Conservation (phyloP, 2,888 invertebrate genomes). For the Drosophila robusta region DNA sequence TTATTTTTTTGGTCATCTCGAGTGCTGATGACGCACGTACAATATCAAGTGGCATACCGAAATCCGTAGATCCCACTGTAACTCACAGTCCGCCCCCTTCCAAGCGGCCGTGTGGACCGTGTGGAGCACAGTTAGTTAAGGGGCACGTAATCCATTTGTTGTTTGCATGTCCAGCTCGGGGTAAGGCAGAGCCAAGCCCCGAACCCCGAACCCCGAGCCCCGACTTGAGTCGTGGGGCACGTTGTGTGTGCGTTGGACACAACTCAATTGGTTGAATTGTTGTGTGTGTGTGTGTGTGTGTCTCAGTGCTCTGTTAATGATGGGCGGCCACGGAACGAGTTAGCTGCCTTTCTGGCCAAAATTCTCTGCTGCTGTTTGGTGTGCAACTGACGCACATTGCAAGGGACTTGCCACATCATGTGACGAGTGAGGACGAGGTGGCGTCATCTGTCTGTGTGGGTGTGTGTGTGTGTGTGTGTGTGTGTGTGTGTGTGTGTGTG, state of each 20-base stretch:
- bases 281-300: slow-evolving; percentile 16
- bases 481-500: slow-evolving; percentile 13
- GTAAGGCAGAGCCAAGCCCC: slow-evolving; percentile 11
- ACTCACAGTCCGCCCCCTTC: neutral
- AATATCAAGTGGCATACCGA: slow-evolving; percentile 25
- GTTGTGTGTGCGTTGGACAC: slow-evolving; percentile 64
- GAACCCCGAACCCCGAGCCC: slow-evolving; percentile 1
- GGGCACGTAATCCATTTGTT: slow-evolving; percentile 75
- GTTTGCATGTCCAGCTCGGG: slow-evolving; percentile 67
- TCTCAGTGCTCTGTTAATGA: slow-evolving; percentile 64
- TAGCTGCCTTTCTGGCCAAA: slow-evolving; percentile 67
- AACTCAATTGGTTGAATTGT: slow-evolving; percentile 66
- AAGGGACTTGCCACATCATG: slow-evolving; percentile 47
- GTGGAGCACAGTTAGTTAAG: slow-evolving; percentile 52
- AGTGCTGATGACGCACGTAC: slow-evolving; percentile 31
- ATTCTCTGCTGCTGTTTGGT: slow-evolving; percentile 50
- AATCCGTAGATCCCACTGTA: slow-evolving; percentile 40
- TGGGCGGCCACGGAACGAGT: slow-evolving; percentile 65
- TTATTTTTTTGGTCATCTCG: neutral
- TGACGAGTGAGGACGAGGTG: slow-evolving; percentile 33
- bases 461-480: slow-evolving; percentile 13
- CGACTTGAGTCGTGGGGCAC: slow-evolving; percentile 18
- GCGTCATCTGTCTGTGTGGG: slow-evolving; percentile 8
- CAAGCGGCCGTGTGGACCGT: slow-evolving; percentile 1
- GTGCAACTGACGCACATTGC: slow-evolving; percentile 72